Percentiles rank a stretch among this genome's conserved stretches.
Conservation (phyloP, 2,888 invertebrate genomes). For the Bellardia pandia region DNA sequence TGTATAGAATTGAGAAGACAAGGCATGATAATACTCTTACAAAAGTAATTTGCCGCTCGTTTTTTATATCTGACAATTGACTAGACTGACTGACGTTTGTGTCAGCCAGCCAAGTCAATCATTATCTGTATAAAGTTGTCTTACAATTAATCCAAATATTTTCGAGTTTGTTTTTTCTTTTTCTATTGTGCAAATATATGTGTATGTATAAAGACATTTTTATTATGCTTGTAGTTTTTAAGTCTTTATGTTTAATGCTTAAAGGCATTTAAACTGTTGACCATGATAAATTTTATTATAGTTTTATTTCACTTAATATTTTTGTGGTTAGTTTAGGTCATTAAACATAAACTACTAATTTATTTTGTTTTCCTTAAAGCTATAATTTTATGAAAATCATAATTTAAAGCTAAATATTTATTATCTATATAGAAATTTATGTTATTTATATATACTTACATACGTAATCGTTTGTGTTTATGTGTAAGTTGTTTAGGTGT, state of each 20-base stretch:
- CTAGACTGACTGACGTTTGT: conserved; percentile 53
- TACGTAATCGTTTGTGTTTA: neutral
- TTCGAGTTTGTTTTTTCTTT: conserved; percentile 13
- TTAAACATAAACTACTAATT: conserved; percentile 31
- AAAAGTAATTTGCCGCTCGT: conserved; percentile 70
- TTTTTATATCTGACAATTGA: conserved; percentile 25
- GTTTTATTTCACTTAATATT: conserved; percentile 28
- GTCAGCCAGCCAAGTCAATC: conserved; percentile 66
- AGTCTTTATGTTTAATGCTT: conserved; percentile 35
- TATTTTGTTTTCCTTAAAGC: conserved; percentile 4
- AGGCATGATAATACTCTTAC: conserved; percentile 60
- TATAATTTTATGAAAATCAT: conserved; percentile 40
- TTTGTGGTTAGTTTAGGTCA: conserved; percentile 42
- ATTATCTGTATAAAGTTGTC: conserved; percentile 68
- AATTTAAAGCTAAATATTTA: neutral
- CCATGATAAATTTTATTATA: conserved; percentile 61
- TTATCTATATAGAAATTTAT: conserved; percentile 4
- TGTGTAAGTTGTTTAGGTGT: conserved; percentile 32
- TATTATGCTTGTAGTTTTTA: conserved; percentile 24
- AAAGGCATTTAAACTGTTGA: conserved; percentile 44
- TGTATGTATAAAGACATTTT: neutral
- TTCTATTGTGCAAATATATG: too few relatives aligned
- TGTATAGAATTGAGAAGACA: conserved; percentile 64
- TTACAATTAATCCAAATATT: conserved; percentile 61
- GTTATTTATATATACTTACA: neutral